Percentiles rank a stretch among this genome's conserved stretches.
phyloP scores from a whole-genome alignment of 2,113 vertebrate species.

The Dromiciops gliroides region DNA sequence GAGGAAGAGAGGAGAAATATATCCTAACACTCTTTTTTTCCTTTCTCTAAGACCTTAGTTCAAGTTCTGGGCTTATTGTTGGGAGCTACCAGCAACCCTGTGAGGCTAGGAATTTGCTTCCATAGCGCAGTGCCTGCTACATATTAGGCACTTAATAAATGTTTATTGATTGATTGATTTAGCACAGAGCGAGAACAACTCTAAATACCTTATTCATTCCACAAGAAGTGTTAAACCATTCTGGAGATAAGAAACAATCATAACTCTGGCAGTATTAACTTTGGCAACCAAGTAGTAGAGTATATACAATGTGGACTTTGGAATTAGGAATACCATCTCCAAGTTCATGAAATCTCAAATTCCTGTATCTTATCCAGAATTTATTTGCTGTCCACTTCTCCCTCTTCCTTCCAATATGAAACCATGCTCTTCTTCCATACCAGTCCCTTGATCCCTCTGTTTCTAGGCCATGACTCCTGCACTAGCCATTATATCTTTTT shows the following conservation, averaged over 20 bases:
- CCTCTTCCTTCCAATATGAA: not conserved
- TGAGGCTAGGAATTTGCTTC: not conserved
- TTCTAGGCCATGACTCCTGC: not conserved
- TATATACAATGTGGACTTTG: not conserved
- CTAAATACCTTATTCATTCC: not conserved
- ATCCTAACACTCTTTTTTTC: not conserved
- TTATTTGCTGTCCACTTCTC: not conserved
- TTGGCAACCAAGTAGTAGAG: not conserved
- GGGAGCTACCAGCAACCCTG: not conserved
- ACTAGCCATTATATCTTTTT: not conserved
- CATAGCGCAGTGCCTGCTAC: not conserved
- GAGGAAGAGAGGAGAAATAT: constrained; percentile 35
- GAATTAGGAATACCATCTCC: not conserved
- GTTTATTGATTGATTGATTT: constrained; percentile 33
- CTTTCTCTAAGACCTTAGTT: constrained; percentile 16
- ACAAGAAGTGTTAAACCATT: not conserved
- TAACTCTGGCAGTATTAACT: not conserved
- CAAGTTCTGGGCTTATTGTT: constrained; percentile 20
- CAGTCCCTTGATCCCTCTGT: not conserved
- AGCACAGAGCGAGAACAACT: not conserved
- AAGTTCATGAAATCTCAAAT: not conserved
- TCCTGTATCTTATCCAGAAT: not conserved
- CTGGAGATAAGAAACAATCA: not conserved
- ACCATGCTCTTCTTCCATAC: not conserved
- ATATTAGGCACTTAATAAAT: not conserved